A percentile compares a stretch with the other conserved stretches of the same genome.
Evolutionary conservation across 2,797 vertebrate genomes (phyloP).

Genomic region (Mallotus villosus): DNA sequence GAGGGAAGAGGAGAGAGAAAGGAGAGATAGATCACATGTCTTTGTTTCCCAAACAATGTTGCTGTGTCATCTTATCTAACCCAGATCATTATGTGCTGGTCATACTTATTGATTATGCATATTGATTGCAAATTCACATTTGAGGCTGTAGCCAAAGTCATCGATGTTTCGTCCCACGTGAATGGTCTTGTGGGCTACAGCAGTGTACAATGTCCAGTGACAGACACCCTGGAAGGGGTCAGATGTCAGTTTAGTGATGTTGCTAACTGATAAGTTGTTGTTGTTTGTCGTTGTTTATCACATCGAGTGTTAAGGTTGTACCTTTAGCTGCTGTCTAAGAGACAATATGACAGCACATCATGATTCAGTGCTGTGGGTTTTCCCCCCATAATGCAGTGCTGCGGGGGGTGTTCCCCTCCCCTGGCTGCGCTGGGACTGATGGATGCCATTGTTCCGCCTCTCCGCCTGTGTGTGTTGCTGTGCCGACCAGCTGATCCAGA

Average conservation of each 20-base stretch:
- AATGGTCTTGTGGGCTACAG: no score
- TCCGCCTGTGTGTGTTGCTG: slow-evolving; percentile 7
- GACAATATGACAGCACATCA: background rate
- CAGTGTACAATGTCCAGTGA: background rate
- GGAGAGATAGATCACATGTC: background rate
- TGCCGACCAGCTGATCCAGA: background rate
- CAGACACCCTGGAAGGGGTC: background rate
- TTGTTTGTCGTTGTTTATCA: no score
- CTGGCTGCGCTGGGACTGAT: background rate
- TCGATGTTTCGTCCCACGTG: background rate
- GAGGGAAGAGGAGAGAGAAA: background rate
- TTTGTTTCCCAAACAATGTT: background rate
- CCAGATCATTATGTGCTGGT: background rate
- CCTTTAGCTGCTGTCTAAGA: background rate
- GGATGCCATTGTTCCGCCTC: background rate
- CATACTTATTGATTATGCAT: slow-evolving; percentile 1
- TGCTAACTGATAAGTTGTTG: background rate
- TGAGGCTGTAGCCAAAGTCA: no score
- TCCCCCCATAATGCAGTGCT: background rate
- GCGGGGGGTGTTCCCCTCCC: background rate
- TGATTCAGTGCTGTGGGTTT: slow-evolving; percentile 1
- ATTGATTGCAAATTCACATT: background rate
- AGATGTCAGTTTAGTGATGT: background rate
- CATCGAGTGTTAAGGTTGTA: background rate
- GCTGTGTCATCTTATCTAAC: background rate